Conservation (phyloP, 2,888 invertebrate genomes). For the Netelia fuscicornis region DNA sequence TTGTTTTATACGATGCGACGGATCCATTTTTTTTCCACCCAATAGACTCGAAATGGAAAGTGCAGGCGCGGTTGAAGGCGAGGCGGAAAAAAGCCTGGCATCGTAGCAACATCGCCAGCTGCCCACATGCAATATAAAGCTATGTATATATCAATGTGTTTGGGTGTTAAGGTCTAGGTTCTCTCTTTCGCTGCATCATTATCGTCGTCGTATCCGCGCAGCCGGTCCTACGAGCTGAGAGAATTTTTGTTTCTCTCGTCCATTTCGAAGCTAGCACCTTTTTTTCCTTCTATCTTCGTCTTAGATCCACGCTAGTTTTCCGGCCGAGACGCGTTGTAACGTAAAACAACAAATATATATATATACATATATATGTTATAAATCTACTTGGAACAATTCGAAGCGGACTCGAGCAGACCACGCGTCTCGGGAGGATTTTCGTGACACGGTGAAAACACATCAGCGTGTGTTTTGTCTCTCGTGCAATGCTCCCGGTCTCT, state of each 20-base stretch:
- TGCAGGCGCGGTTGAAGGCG: slow-evolving; percentile 59
- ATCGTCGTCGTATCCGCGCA: slow-evolving; percentile 60
- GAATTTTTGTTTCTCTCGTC: slow-evolving; percentile 50
- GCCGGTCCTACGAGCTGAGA: slow-evolving; percentile 52
- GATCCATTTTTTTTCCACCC: slow-evolving; percentile 59
- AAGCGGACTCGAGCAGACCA: slow-evolving; percentile 25
- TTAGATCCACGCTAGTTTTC: slow-evolving; percentile 54
- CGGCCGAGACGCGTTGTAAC: slow-evolving; percentile 48
- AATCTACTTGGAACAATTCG: slow-evolving; percentile 37
- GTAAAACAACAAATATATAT: neutral
- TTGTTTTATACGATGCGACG: slow-evolving; percentile 61
- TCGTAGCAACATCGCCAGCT: slow-evolving; percentile 59
- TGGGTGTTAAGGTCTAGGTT: slow-evolving; percentile 32
- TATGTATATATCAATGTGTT: slow-evolving; percentile 22
- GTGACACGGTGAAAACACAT: slow-evolving; percentile 45
- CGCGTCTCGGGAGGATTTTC: slow-evolving; percentile 33
- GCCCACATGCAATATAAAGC: slow-evolving; percentile 45
- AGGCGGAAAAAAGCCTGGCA: slow-evolving; percentile 59
- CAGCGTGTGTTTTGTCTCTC: slow-evolving; percentile 23
- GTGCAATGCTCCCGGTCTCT: neutral
- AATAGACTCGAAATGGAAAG: slow-evolving; percentile 64
- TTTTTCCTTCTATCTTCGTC: slow-evolving; percentile 33
- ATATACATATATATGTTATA: neutral
- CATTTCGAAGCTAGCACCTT: slow-evolving; percentile 57
- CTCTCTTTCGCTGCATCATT: slow-evolving; percentile 62